Base-by-base conservation (phyloP, 2,113 vertebrate genomes). In the Micronycteris hirsuta region DNA sequence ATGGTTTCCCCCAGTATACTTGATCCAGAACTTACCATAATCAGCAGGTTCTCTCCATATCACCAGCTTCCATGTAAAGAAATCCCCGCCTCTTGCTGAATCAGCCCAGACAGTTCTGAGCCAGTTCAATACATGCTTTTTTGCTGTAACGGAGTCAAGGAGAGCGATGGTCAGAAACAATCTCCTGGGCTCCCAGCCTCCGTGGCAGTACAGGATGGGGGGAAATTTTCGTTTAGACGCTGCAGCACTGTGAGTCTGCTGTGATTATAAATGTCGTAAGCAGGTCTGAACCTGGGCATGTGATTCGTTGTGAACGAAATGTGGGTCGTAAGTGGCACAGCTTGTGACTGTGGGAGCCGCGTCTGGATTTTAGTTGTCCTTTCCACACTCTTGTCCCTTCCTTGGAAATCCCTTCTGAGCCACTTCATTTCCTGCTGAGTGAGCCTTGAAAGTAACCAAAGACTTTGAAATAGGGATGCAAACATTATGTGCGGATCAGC, bases 191-290 rank as follows among this genome's bases (percentile, higher is more conserved):
- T 26, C 80, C 16, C 15, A 6, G 49, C 14, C n/a, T 70, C 41
- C 0, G 0, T 5, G 28, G 14, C 26, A 26, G 4, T 20, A 28
- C 3, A 14, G 68, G 41, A 41, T 9, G 1, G 20, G 12, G 11
- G 9, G 63, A 82, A 28, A 22, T 77, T 38, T 43, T 24, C 16
- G 1, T 68, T 38, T 52, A 3, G 38, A n/a, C 36, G 6, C 38
- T 1, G 0, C 4, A 7, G 54, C 61, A 41, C 8, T n/a, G 47
- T 19, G 45, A 43, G 2, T n/a, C 38, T 22, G 24, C 33, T 1
- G 38, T 26, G 33, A 19, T 61, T n/a, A 45, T 38, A 65, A n/a
- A 45, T 54, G 16, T 33, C 52, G 74, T 86, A 28, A 9, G 19
- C 13, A 13, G 28, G 31, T 28, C 45, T 65, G 28, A 52, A 12